Percentiles rank a stretch among this genome's conserved stretches.
Conservation (phyloP, 1,140 invertebrate genomes). For the Mylabris phalerata region DNA sequence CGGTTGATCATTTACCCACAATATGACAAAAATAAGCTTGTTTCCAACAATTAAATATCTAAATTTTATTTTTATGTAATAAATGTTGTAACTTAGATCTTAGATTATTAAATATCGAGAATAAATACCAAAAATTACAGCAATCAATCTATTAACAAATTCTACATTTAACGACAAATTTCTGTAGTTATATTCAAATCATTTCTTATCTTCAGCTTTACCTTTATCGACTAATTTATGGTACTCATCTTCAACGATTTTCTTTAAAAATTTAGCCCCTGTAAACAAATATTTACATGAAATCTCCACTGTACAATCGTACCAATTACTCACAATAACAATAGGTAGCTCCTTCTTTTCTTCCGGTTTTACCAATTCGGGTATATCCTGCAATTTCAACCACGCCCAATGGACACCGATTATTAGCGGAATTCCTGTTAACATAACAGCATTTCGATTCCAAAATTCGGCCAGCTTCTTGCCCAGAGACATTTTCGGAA, state of each 20-base stretch:
- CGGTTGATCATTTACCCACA: conserved; percentile 62
- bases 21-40: conserved; percentile 52
- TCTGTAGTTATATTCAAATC: conserved; percentile 9
- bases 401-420: conserved; percentile 47
- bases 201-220: background rate
- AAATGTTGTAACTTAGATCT: conserved; percentile 3
- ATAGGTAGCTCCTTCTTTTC: conserved; percentile 44
- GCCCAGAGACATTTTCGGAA: conserved; percentile 3
- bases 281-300: conserved; percentile 1
- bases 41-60: conserved; percentile 23
- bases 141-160: conserved; percentile 5
- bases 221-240: background rate
- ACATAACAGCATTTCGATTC: conserved; percentile 43
- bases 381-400: conserved; percentile 46
- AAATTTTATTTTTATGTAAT: background rate
- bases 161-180: background rate
- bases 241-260: conserved; percentile 3
- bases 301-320: background rate
- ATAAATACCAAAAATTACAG: conserved; percentile 4
- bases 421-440: conserved; percentile 46
- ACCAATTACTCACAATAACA: conserved; percentile 34
- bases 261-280: conserved; percentile 16
- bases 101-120: conserved; percentile 1
- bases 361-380: conserved; percentile 42
- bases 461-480: conserved; percentile 32